Conservation (phyloP, 1,140 invertebrate genomes). For the Leptopilina boulardi region DNA sequence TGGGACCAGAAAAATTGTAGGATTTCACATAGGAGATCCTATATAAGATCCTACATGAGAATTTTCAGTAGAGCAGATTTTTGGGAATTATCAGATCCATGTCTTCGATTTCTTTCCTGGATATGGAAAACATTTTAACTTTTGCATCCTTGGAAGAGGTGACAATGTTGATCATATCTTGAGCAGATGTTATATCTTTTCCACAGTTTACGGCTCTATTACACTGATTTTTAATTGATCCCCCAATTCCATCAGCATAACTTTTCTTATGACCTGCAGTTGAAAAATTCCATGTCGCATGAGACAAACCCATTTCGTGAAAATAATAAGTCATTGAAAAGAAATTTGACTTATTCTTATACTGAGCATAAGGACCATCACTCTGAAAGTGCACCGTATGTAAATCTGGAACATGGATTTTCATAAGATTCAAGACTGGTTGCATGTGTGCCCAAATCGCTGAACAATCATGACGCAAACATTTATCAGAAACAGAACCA, state of each 20-base stretch:
- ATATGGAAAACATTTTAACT: conserved; percentile 42
- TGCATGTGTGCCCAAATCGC: conserved; percentile 55
- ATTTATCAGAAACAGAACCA: conserved; percentile 50
- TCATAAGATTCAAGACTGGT: conserved; percentile 46
- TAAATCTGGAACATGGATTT: conserved; percentile 24
- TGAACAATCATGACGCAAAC: conserved; percentile 43
- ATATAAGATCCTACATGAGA: no score
- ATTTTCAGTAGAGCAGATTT: no score
- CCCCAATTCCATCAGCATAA: conserved; percentile 42
- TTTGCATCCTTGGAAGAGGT: conserved; percentile 38
- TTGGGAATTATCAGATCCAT: conserved; percentile 34
- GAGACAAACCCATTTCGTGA: conserved; percentile 32
- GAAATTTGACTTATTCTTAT: conserved; percentile 44
- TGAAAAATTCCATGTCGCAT: conserved; percentile 40
- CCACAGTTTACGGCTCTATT: conserved; percentile 36
- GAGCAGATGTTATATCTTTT: conserved; percentile 35
- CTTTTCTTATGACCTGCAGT: conserved; percentile 43
- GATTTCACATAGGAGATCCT: no score
- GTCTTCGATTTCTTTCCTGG: conserved; percentile 37
- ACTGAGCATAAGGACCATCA: conserved; percentile 42
- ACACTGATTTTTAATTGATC: conserved; percentile 38
- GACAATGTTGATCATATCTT: conserved; percentile 41
- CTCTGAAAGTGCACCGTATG: conserved; percentile 36
- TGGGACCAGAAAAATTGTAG: no score
- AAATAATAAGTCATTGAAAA: conserved; percentile 37